These are phyloP conservation scores for Lepus timidus DNA, from an alignment of 2,113 vertebrate genomes.

Conservation along the genomic window DNA sequence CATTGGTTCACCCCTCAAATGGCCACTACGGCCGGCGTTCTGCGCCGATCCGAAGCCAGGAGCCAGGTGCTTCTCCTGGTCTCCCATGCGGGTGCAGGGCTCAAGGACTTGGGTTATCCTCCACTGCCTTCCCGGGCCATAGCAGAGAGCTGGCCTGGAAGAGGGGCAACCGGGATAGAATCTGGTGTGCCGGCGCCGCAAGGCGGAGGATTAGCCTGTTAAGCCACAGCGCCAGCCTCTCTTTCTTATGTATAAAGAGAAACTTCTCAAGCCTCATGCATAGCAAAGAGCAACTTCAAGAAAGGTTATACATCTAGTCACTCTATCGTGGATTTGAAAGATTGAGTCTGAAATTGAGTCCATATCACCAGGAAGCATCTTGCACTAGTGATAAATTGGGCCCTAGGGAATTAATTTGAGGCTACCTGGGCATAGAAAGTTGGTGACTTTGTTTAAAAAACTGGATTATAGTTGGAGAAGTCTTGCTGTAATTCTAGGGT, in stretches of 20 bases:
- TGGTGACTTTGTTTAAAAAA: constrained; percentile 51
- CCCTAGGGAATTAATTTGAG: constrained; percentile 19
- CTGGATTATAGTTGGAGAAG: constrained; percentile 21
- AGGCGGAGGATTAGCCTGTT: too few species aligned
- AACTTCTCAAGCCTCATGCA: background rate
- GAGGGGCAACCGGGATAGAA: too few species aligned
- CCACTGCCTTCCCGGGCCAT: too few species aligned
- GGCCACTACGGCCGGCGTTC: too few species aligned
- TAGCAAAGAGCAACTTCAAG: constrained; percentile 29
- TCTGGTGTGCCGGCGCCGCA: too few species aligned
- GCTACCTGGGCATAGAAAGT: background rate
- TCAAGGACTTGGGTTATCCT: too few species aligned
- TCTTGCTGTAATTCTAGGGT: background rate
- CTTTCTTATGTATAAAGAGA: background rate
- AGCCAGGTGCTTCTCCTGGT: too few species aligned
- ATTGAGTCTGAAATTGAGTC: background rate
- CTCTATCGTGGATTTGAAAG: background rate
- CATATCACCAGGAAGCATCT: constrained; percentile 37
- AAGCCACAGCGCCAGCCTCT: background rate
- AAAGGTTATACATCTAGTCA: background rate
- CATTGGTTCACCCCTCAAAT: too few species aligned
- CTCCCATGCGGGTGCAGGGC: too few species aligned
- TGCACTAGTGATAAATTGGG: constrained; percentile 48
- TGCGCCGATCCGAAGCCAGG: too few species aligned
- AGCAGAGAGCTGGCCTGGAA: too few species aligned